Evolutionary conservation across 2,113 vertebrate species (phyloP), one percentile per base, ranked within the genome.

Genomic region (Daboia siamensis): DNA sequence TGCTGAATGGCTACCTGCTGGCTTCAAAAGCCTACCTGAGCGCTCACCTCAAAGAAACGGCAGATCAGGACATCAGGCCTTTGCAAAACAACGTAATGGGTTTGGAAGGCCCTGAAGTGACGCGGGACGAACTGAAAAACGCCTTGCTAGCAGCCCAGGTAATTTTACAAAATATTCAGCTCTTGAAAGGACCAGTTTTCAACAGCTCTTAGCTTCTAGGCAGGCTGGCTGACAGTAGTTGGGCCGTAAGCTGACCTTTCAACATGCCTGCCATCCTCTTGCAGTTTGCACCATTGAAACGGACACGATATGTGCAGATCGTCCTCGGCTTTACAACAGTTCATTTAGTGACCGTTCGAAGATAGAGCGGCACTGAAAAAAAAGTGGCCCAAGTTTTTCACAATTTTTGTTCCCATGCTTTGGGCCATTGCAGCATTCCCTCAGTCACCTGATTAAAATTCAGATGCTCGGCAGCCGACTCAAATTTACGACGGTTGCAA

Each of bases 21-120:
- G 99, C 99, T 90, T 99, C 99, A 1, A 99, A 99, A 97, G 99
- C 99, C 92, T 99, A 98, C 96, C 97, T 99, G 2, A 99, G 99
- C 92, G 96, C 98, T 90, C 99, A 99, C 96, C 97, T 99, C 23
- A 99, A 99, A 96, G 99, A 99, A 97, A 99, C 98, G 0, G 98
- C 98, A 2, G 99, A 99, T 91, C 99, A 99, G 92, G 99, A 99
- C 88, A 97, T 98, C 2, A 97, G 97, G 69, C 98, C 98, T 88
- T 98, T 97, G 93, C 98, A 98, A 93, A 99, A 98, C 29, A 98
- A 98, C 87, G 96, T 98, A 0, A 96, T 98, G 94, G 98, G 98
- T 17, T 96, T 97, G 5, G 99, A 99, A 29, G 98, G 98, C 15
- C 98, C 99, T 1, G 99, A 99, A 97, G 99, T 99, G 95, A 99